Evolutionary conservation across 2,797 vertebrate genomes (phyloP).

Genomic region (Anguilla pacifica): DNA sequence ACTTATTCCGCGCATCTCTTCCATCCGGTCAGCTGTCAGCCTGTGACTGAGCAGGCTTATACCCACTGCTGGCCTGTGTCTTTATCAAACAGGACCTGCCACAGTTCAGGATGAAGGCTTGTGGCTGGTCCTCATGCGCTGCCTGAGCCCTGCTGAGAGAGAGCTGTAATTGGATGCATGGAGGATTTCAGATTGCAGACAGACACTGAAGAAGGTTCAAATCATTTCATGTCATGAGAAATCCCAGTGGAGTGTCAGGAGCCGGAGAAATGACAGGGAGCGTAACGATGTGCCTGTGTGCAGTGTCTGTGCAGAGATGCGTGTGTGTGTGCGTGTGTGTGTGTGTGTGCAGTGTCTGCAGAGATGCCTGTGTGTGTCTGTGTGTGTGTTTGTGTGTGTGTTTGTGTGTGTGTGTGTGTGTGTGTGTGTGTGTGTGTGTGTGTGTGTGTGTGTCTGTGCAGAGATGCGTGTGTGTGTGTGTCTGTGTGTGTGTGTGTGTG

Average conservation of each 20-base stretch:
- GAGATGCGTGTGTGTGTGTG: neutral
- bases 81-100: conserved; percentile 13
- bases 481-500: neutral
- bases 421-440: neutral
- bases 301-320: neutral
- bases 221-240: neutral
- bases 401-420: neutral
- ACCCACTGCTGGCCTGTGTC: neutral
- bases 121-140: neutral
- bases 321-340: neutral
- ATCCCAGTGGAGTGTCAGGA: neutral
- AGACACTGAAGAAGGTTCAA: neutral
- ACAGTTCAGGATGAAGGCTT: neutral
- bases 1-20: neutral
- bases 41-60: neutral
- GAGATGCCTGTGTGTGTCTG: neutral
- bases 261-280: neutral
- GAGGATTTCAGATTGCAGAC: neutral
- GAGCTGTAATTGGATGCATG: neutral
- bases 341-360: neutral
- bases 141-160: neutral
- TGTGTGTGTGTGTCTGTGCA: neutral
- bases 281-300: neutral
- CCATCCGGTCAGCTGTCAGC: neutral
- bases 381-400: neutral